Base-by-base conservation (phyloP, 2,888 invertebrate genomes). In the Bombylius major region DNA sequence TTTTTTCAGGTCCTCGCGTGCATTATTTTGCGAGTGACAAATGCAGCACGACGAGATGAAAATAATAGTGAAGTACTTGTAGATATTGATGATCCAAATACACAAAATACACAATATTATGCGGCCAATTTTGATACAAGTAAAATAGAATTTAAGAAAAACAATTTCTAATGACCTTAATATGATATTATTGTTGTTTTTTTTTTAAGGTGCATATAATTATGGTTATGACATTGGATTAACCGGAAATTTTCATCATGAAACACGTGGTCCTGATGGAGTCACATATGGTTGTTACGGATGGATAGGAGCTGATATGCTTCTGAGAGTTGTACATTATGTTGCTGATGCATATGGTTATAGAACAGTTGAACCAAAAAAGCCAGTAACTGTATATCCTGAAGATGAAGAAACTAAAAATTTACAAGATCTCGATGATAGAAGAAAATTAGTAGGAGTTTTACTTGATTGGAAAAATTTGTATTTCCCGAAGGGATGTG, bases 251-350 rank as follows among this genome's bases (percentile, higher is more conserved):
- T 88, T 87, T 69, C 87, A 87, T 69, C 87, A 87, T 67, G 87
- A 88, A 73, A 82, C 79, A 58, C 80, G 83, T 56, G 87, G 86
- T 5, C 83, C 85, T 0, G 87, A 87, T 65, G 84, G 84, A 31
- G 83, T 87, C 23, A 87, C 87, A 1, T 87, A 87, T 65, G 88
- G 88, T 61, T 88, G 88, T 69, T 88, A 87, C 64, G 88, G 88
- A 36, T 84, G 84, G 70, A 79, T 87, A 47, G 85, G 87, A 69
- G 82, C 85, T 1, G 80, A 82, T 51, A 79, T 80, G 45, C 77
- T 77, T 58, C 76, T 86, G 12, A 79, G 82, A 44, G 84, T 82
- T 50, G 86, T 86, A 33, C 86, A 86, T 72, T 88, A 87, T 68
- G 79, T 88, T 12, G 86, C 87, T 50, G 88, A 88, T 69, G 82